A percentile compares a stretch with the other conserved stretches of the same genome.
Evolutionary conservation across 2,888 invertebrate genomes (phyloP).

Genomic region (Chorisops tibialis): DNA sequence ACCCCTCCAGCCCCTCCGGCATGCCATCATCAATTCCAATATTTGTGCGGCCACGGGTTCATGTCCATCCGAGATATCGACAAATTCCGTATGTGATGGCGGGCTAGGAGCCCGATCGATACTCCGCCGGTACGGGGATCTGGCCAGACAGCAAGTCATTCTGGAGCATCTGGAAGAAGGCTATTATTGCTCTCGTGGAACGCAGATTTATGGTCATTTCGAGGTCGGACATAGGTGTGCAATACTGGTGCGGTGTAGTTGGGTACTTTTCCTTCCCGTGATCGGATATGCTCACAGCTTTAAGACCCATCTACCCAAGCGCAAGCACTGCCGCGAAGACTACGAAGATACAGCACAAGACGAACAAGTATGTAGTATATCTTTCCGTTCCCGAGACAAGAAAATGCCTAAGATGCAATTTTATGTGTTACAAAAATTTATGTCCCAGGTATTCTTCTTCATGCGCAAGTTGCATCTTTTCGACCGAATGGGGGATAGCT

Average conservation of each 20-base stretch:
- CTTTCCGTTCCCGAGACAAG: background rate
- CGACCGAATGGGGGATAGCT: constrained; percentile 16
- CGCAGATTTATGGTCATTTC: constrained; percentile 15
- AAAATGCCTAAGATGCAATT: constrained; percentile 30
- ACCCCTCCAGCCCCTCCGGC: constrained; percentile 3
- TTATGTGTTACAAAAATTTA: constrained; percentile 34
- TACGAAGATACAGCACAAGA: too few species aligned
- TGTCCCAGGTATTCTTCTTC: constrained; percentile 23
- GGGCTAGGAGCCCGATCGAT: background rate
- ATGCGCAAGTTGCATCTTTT: constrained; percentile 11
- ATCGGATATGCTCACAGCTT: constrained; percentile 16
- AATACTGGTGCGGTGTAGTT: constrained; percentile 14
- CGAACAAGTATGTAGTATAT: constrained; percentile 18
- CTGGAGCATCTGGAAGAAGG: constrained; percentile 6
- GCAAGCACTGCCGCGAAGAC: constrained; percentile 7
- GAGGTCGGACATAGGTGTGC: constrained; percentile 16
- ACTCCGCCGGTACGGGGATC: background rate
- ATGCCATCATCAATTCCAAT: constrained; percentile 5
- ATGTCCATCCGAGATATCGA: constrained; percentile 15
- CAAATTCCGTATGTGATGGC: constrained; percentile 7
- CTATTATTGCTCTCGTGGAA: background rate
- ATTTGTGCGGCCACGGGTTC: constrained; percentile 19
- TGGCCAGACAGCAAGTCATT: background rate
- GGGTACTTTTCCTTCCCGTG: constrained; percentile 15
- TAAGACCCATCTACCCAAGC: constrained; percentile 8